Evolutionary conservation across 2,888 invertebrate species (phyloP), one percentile per base, ranked within the genome.

Genomic region (Caenorhabditis plicata): DNA sequence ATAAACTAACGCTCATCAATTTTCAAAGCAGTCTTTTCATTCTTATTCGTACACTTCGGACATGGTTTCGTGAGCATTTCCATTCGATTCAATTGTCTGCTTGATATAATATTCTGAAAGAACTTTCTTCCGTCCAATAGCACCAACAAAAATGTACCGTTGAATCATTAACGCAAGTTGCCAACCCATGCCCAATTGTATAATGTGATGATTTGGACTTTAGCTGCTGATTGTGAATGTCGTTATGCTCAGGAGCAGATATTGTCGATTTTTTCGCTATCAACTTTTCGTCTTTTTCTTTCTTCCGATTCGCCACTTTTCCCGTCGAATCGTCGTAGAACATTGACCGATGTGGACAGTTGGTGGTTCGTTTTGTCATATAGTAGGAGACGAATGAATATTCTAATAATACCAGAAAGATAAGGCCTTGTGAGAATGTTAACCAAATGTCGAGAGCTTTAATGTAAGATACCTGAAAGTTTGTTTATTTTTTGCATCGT

Each of bases 401-500:
- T 50, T 80, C 80, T 43, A 80, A 52, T 5, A 80, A 64, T 3
- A 80, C 80, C 20, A 74, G 64, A 50, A 80, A 80, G 22, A 80
- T 81, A 23, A 78, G 49, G 0, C 69, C 77, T 48, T 77, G 78
- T n/a, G 78, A 80, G 38, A 76, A 69, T 5, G 76, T 69, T 36
- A 77, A 67, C 80, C 80, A 80, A 42, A 77, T 73, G 57, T 80
- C 80, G 36, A 80, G 60, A 2, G 78, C 80, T 55, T 77, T 77
- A 40, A 77, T 69, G 53, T 77, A 77, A 39, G 72, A 66, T 19
- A n/a, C n/a, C n/a, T n/a, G n/a, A n/a, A n/a, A n/a, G n/a, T n/a
- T n/a, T n/a, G n/a, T n/a, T n/a, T n/a, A n/a, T n/a, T n/a, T n/a
- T n/a, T n/a, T n/a, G n/a, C n/a, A n/a, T n/a, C n/a, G n/a, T n/a